Evolutionary conservation across 2,797 vertebrate species (phyloP).

Genomic region (Coregonus sp.): DNA sequence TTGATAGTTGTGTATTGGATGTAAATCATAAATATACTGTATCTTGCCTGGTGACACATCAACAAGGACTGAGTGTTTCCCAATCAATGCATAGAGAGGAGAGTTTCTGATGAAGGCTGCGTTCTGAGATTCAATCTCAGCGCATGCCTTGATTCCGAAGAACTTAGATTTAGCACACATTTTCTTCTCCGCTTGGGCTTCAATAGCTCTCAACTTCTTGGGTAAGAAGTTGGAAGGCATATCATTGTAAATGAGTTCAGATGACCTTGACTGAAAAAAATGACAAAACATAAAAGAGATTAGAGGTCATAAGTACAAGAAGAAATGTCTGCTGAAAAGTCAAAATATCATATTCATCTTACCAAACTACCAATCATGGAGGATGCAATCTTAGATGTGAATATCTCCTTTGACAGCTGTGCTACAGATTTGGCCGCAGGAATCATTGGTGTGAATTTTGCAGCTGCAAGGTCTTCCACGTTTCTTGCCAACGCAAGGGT

Average conservation of each 20-base stretch:
- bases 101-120: conserved; percentile 63
- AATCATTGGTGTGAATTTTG: conserved; percentile 72
- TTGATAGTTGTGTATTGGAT: background rate
- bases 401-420: conserved; percentile 51
- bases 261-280: conserved; percentile 62
- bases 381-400: conserved; percentile 43
- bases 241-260: conserved; percentile 59
- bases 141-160: conserved; percentile 70
- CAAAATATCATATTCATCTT: conserved; percentile 45
- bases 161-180: conserved; percentile 54
- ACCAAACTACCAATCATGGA: conserved; percentile 59
- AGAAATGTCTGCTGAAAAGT: no score
- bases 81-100: conserved; percentile 67
- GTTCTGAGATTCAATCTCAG: conserved; percentile 67
- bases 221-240: conserved; percentile 9
- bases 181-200: conserved; percentile 50
- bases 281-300: background rate
- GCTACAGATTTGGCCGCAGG: conserved; percentile 36
- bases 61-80: conserved; percentile 65
- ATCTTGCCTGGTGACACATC: conserved; percentile 70
- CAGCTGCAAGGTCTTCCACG: conserved; percentile 67
- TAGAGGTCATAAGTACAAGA: no score
- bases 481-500: conserved; percentile 79
- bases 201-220: background rate
- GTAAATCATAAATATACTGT: background rate